These are phyloP conservation scores for Oreochromis grahami DNA, from an alignment of 2,797 vertebrate genomes.

Conservation along the genomic window DNA sequence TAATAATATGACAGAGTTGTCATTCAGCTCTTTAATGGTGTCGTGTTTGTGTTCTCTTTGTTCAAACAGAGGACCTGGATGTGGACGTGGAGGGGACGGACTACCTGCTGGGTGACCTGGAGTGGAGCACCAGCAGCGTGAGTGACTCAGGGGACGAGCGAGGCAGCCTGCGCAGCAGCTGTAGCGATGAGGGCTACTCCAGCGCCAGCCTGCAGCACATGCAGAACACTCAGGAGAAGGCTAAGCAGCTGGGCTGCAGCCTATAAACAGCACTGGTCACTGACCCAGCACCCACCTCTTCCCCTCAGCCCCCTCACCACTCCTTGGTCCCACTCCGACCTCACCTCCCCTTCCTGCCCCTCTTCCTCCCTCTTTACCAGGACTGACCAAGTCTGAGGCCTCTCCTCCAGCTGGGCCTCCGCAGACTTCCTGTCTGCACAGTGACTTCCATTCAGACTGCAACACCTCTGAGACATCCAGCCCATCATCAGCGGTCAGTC, in stretches of 20 bases:
- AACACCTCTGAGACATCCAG: constrained; percentile 27
- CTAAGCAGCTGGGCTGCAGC: constrained; percentile 71
- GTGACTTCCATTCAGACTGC: constrained; percentile 23
- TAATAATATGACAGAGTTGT: background rate
- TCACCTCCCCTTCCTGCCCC: background rate
- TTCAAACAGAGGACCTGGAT: constrained; percentile 85
- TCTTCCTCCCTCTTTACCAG: background rate
- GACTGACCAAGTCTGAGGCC: constrained; percentile 42
- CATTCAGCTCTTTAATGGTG: background rate
- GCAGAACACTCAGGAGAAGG: constrained; percentile 78
- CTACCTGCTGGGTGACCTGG: constrained; percentile 84
- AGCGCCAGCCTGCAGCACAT: constrained; percentile 83
- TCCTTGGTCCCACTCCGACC: constrained; percentile 40
- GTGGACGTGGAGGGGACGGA: constrained; percentile 92
- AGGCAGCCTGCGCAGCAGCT: constrained; percentile 88
- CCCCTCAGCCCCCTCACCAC: constrained; percentile 26
- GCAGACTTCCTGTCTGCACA: background rate
- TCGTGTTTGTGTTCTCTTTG: background rate
- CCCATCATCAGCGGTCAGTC: constrained; percentile 43
- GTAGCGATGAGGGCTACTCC: constrained; percentile 94
- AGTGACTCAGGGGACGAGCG: constrained; percentile 90
- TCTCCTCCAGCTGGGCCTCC: constrained; percentile 9
- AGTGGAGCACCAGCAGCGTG: constrained; percentile 94
- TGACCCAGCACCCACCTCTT: constrained; percentile 11
- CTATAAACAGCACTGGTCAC: constrained; percentile 72